Percentiles rank a stretch among this genome's conserved stretches.
Conservation (phyloP, 2,888 invertebrate species). For the Xylophagus ater region DNA sequence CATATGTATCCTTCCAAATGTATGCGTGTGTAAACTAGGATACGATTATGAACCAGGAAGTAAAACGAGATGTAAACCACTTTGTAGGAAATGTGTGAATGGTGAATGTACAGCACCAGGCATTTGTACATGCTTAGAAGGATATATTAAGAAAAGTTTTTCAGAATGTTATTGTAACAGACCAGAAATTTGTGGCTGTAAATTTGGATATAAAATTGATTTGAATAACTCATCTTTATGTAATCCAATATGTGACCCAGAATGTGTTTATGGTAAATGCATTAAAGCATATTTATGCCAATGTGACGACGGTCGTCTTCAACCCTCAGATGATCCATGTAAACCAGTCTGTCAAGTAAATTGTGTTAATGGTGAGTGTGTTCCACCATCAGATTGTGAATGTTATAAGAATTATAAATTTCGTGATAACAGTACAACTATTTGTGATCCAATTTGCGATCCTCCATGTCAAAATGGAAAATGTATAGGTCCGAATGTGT, state of each 20-base stretch:
- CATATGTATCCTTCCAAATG: neutral
- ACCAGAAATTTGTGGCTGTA: constrained; percentile 45
- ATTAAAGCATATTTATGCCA: constrained; percentile 7
- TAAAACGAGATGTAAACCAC: constrained; percentile 29
- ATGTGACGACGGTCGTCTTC: constrained; percentile 24
- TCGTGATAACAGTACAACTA: constrained; percentile 23
- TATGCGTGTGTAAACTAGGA: constrained; percentile 23
- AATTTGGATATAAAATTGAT: constrained; percentile 29
- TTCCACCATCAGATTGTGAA: constrained; percentile 39
- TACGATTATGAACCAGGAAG: constrained; percentile 34
- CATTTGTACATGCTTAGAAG: constrained; percentile 27
- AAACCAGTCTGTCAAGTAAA: constrained; percentile 23
- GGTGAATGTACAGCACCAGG: constrained; percentile 29
- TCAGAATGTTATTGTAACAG: constrained; percentile 15
- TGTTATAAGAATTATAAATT: constrained; percentile 39
- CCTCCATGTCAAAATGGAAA: constrained; percentile 24
- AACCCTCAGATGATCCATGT: neutral
- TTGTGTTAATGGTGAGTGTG: constrained; percentile 29
- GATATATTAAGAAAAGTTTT: constrained; percentile 21
- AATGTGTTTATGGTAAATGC: constrained; percentile 8
- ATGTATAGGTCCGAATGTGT: constrained; percentile 24
- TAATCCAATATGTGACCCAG: constrained; percentile 6
- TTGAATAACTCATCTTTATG: neutral
- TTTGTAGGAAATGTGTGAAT: constrained; percentile 27
- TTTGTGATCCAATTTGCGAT: constrained; percentile 31